These are phyloP conservation scores for Aricia agestis DNA, from an alignment of 1,140 invertebrate genomes.

Conservation along the genomic window DNA sequence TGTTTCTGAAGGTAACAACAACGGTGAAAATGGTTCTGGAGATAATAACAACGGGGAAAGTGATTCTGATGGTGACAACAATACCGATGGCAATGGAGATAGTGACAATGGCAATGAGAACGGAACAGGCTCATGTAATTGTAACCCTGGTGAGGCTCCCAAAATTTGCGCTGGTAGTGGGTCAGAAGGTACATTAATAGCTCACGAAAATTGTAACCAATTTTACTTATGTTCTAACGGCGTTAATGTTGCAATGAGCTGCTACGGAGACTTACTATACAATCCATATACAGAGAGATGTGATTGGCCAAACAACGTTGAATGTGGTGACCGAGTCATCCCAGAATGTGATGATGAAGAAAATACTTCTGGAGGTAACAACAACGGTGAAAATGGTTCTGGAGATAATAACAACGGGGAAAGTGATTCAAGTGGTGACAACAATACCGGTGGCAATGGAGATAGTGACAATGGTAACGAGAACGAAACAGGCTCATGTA, in stretches of 20 bases:
- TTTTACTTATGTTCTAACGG: conserved; percentile 40
- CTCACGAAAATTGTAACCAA: conserved; percentile 46
- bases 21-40: no score
- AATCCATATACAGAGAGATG: conserved; percentile 25
- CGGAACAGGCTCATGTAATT: conserved; percentile 23
- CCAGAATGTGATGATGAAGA: background rate
- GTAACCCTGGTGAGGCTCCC: conserved; percentile 34
- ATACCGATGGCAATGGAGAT: conserved; percentile 16
- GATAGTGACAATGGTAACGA: no score
- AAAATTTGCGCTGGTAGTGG: conserved; percentile 33
- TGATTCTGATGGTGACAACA: conserved; percentile 14
- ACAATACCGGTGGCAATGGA: conserved; percentile 2
- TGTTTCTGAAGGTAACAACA: no score
- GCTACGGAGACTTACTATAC: background rate
- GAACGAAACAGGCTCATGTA: conserved; percentile 15
- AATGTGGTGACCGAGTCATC: conserved; percentile 13
- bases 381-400: conserved; percentile 3
- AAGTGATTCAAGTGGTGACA: no score
- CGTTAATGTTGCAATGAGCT: background rate
- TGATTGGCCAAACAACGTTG: conserved; percentile 28
- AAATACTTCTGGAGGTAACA: no score
- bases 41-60: no score
- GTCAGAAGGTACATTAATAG: conserved; percentile 36
- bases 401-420: background rate
- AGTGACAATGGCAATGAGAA: conserved; percentile 4